Evolutionary conservation across 2,113 vertebrate genomes (phyloP).

Genomic region (Silurus asotus): DNA sequence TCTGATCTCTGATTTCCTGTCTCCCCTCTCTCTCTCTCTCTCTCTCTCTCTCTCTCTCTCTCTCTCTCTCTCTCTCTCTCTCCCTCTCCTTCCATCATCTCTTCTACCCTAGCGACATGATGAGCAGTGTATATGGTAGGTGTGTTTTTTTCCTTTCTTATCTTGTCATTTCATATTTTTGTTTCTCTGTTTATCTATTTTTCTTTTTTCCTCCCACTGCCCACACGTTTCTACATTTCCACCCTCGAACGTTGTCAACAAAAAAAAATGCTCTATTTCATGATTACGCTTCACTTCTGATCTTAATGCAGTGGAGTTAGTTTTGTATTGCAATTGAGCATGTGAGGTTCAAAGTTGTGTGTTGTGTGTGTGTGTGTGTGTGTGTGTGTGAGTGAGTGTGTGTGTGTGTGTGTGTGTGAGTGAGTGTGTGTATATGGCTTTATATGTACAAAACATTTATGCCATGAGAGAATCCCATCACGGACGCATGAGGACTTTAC

Average conservation of each 20-base stretch:
- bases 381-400: no score
- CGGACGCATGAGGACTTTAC: constrained; percentile 6
- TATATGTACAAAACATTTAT: not conserved
- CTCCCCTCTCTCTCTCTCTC: not conserved
- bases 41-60: not conserved
- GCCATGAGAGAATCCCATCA: not conserved
- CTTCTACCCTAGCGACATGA: constrained; percentile 38
- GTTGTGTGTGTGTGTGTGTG: no score
- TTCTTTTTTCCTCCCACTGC: not conserved
- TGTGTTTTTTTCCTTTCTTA: not conserved
- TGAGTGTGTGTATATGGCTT: no score
- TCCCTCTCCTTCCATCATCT: not conserved
- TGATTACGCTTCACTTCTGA: not conserved
- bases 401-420: no score
- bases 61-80: not conserved
- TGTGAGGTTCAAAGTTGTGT: not conserved
- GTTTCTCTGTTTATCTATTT: not conserved
- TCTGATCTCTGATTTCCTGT: constrained; percentile 14
- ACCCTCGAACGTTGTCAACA: not conserved
- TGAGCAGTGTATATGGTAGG: constrained; percentile 48
- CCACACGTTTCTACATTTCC: constrained; percentile 10
- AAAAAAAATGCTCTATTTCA: not conserved
- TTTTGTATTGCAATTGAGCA: not conserved
- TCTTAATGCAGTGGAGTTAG: not conserved
- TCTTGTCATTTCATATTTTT: not conserved